phyloP scores from a whole-genome alignment of 2,888 invertebrate genomes.

The Acleris literana region DNA sequence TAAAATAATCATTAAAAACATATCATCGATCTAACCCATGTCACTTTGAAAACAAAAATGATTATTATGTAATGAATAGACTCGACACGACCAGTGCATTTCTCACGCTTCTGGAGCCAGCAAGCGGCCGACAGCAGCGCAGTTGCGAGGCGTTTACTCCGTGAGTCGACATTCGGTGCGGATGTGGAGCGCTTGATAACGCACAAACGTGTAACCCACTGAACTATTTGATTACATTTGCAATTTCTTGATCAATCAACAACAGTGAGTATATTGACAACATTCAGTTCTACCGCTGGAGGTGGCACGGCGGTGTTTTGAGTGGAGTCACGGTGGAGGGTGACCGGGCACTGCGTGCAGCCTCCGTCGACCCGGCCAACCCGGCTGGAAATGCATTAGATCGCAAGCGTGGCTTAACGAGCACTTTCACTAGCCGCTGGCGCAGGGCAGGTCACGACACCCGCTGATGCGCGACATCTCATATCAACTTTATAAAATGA shows the following conservation, averaged over 20 bases:
- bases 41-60: neutral
- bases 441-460: constrained; percentile 32
- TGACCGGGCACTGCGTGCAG: neutral
- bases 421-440: constrained; percentile 29
- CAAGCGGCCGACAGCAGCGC: neutral
- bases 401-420: constrained; percentile 13
- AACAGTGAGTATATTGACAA: no score
- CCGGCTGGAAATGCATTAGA: constrained; percentile 16
- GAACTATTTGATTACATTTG: neutral
- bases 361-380: neutral
- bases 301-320: no score
- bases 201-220: neutral
- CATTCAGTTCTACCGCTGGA: no score
- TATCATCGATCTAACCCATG: neutral
- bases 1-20: neutral
- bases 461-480: neutral
- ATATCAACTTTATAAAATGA: neutral
- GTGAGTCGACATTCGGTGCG: neutral
- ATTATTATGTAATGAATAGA: no score
- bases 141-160: neutral
- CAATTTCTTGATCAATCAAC: no score
- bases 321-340: no score
- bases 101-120: no score
- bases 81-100: no score
- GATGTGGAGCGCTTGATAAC: constrained; percentile 7